Conservation (phyloP, 1,140 invertebrate species). For the Alviniconcha marisindica region DNA sequence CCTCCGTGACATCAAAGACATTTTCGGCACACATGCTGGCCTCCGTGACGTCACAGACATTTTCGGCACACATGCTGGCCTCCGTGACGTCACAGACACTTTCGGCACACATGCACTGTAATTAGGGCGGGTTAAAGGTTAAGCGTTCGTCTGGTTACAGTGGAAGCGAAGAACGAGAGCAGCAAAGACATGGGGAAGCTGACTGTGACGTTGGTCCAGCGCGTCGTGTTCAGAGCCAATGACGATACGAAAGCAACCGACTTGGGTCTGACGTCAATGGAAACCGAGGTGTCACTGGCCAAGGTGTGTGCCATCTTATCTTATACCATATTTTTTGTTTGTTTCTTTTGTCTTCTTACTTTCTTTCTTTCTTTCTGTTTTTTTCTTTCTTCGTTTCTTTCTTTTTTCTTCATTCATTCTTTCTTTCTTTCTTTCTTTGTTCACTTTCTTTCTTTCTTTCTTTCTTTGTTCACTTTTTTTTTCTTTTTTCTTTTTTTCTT, state of each 20-base stretch:
- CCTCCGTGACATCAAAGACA: too few relatives aligned
- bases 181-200: conserved; percentile 47
- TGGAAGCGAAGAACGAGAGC: conserved; percentile 46
- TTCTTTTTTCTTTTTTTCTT: too few relatives aligned
- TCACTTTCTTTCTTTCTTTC: too few relatives aligned
- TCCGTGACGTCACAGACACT: too few relatives aligned
- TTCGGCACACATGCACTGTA: too few relatives aligned
- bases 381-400: background rate
- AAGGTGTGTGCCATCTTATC: conserved; percentile 20
- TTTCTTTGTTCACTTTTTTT: too few relatives aligned
- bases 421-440: background rate
- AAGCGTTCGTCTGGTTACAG: conserved; percentile 2
- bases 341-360: background rate
- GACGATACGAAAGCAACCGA: conserved; percentile 9
- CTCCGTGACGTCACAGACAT: too few relatives aligned
- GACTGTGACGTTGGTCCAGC: conserved; percentile 33
- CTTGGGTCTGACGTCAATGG: background rate
- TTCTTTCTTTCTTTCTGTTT: conserved; percentile 3
- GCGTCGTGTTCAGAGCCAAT: conserved; percentile 34
- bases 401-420: background rate
- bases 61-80: too few relatives aligned
- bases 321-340: too few relatives aligned
- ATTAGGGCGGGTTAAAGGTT: too few relatives aligned
- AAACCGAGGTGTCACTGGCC: conserved; percentile 22
- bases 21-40: too few relatives aligned